Evolutionary conservation across 2,888 invertebrate species (phyloP).

Genomic region (Calliphora vomitoria): DNA sequence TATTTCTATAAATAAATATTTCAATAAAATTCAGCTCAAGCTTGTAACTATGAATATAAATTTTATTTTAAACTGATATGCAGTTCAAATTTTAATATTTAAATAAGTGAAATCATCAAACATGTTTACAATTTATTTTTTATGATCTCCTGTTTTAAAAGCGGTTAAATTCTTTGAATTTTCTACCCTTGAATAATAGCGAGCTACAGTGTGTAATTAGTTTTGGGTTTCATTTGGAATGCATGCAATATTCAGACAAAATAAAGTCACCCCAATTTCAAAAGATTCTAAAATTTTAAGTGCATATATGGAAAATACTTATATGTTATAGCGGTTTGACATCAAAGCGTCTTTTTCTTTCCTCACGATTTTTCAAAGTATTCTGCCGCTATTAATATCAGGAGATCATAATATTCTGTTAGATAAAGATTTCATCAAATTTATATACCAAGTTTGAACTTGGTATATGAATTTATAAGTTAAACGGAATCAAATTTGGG

Average conservation of each 20-base stretch:
- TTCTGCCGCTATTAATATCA: conserved; percentile 53
- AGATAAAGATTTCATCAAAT: too few species aligned
- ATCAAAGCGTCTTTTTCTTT: conserved; percentile 26
- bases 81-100: background rate
- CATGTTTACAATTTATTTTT: background rate
- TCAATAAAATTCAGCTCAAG: too few species aligned
- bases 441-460: too few species aligned
- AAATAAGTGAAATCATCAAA: too few species aligned
- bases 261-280: conserved; percentile 1
- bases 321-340: conserved; percentile 21
- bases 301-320: background rate
- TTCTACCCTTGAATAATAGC: background rate
- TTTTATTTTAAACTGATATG: too few species aligned
- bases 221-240: background rate
- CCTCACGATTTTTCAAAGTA: conserved; percentile 65
- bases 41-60: too few species aligned
- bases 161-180: background rate
- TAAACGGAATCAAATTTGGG: too few species aligned
- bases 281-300: background rate
- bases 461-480: too few species aligned
- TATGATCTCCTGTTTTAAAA: conserved; percentile 3
- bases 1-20: too few species aligned
- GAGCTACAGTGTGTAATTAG: background rate
- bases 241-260: background rate
- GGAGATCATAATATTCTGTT: conserved; percentile 31